These are phyloP conservation scores for Oxyura jamaicensis DNA, from an alignment of 2,113 vertebrate genomes.

Conservation along the genomic window DNA sequence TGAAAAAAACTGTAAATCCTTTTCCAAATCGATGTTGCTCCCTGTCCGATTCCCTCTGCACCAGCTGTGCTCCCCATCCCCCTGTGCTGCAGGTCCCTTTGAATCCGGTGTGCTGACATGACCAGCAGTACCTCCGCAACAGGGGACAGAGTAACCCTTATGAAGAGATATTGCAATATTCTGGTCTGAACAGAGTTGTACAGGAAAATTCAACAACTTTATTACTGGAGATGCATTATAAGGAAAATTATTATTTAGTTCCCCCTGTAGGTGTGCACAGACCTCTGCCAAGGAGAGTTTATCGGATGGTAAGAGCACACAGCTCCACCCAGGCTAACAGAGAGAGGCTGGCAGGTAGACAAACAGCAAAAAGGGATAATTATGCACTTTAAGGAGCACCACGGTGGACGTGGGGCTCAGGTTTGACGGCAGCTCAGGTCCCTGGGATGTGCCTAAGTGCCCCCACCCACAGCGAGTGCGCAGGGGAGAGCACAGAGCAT, in stretches of 20 bases:
- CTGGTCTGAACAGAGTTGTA: neutral
- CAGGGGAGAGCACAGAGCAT: neutral
- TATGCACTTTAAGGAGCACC: neutral
- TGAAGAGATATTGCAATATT: neutral
- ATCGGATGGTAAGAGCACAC: neutral
- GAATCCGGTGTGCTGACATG: neutral
- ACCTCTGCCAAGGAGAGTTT: neutral
- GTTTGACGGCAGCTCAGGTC: neutral
- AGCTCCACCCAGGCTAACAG: neutral
- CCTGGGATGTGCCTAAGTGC: accelerated
- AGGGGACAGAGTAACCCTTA: neutral
- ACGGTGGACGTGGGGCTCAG: accelerated
- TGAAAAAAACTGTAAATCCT: neutral
- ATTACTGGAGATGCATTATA: neutral
- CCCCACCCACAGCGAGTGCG: neutral
- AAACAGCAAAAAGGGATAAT: neutral
- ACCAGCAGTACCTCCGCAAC: neutral
- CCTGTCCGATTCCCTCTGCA: neutral
- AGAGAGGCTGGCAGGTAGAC: neutral
- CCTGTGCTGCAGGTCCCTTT: too few relatives aligned
- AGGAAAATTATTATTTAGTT: neutral
- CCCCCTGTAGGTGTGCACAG: neutral
- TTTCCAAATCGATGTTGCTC: neutral
- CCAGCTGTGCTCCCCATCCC: too few relatives aligned
- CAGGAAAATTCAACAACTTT: neutral